phyloP scores from a whole-genome alignment of 1,140 invertebrate species.

The Aphelinus atriplicis region DNA sequence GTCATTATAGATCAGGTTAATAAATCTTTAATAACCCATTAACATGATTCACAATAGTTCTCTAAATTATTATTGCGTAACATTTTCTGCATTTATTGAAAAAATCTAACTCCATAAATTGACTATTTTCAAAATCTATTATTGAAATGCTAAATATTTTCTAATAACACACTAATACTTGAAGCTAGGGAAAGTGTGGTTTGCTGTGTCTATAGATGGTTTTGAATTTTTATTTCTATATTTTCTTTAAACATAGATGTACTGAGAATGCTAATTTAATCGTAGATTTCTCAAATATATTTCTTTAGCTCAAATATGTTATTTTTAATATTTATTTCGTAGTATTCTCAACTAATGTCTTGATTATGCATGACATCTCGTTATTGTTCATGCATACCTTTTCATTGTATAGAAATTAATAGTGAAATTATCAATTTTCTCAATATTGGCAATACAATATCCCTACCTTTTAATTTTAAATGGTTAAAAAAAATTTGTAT shows the following conservation, averaged over 20 bases:
- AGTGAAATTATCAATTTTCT: conserved; percentile 4
- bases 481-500: background rate
- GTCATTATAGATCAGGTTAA: conserved; percentile 17
- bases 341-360: conserved; percentile 34
- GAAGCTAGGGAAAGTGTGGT: conserved; percentile 60
- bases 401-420: conserved; percentile 15
- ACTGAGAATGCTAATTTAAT: conserved; percentile 26
- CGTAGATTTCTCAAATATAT: conserved; percentile 14
- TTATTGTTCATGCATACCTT: background rate
- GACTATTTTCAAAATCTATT: conserved; percentile 3
- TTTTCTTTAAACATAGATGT: conserved; percentile 1
- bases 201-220: conserved; percentile 57
- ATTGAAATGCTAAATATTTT: conserved; percentile 31
- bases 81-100: background rate
- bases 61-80: conserved; percentile 6
- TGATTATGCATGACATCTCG: conserved; percentile 45
- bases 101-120: too few species aligned
- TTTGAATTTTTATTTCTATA: conserved; percentile 16
- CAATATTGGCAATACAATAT: conserved; percentile 15
- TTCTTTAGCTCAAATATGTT: conserved; percentile 21
- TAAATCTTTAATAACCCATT: conserved; percentile 26
- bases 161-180: conserved; percentile 36
- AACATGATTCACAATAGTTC: conserved; percentile 28
- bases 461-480: background rate
- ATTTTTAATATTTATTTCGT: conserved; percentile 29